These are phyloP conservation scores for Osedax frankpressi DNA, from an alignment of 2,888 invertebrate species.

Conservation along the genomic window DNA sequence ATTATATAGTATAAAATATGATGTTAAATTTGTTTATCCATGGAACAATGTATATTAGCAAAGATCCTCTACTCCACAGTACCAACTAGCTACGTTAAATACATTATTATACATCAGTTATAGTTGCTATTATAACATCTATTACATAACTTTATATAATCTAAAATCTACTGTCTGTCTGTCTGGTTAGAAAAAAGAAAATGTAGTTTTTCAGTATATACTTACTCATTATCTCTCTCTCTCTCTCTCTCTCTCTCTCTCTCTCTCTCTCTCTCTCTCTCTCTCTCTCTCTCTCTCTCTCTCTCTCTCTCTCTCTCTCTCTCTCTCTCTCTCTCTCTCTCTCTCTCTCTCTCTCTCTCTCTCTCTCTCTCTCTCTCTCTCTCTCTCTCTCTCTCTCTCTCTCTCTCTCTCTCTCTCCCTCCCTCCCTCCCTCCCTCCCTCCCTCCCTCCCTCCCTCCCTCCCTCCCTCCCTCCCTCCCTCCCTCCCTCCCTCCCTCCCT, in stretches of 20 bases:
- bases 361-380: conserved; percentile 12
- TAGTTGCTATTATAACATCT: too few species aligned
- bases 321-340: conserved; percentile 12
- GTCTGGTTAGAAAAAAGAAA: too few species aligned
- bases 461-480: not conserved
- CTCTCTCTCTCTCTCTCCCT: conserved; percentile 11
- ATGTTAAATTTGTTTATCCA: too few species aligned
- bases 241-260: conserved; percentile 12
- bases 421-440: conserved; percentile 5
- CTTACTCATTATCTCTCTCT: too few species aligned
- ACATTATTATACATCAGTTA: too few species aligned
- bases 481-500: not conserved
- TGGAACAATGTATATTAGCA: too few species aligned
- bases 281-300: conserved; percentile 10
- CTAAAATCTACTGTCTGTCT: too few species aligned
- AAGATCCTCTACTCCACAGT: too few species aligned
- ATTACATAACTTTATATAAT: too few species aligned
- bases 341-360: conserved; percentile 12
- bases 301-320: conserved; percentile 12
- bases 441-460: not conserved
- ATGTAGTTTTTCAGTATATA: too few species aligned
- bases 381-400: conserved; percentile 12
- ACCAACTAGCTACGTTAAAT: too few species aligned
- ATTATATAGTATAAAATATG: too few species aligned
- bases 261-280: conserved; percentile 12